These are phyloP conservation scores for Ochlodes sylvanus DNA, from an alignment of 2,888 invertebrate genomes.

Conservation along the genomic window DNA sequence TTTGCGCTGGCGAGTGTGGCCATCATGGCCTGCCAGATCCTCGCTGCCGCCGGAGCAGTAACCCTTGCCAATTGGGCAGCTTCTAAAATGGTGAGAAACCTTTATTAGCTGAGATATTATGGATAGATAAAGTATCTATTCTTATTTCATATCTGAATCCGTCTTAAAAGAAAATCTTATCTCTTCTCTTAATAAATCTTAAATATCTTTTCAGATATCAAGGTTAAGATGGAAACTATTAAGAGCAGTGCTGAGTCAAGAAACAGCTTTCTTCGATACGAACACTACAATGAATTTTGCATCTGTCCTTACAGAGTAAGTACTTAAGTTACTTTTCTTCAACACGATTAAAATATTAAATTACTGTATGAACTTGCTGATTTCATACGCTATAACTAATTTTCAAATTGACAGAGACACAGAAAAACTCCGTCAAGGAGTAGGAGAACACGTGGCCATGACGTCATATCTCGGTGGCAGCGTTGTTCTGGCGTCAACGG, in stretches of 20 bases:
- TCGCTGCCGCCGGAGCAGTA: constrained; percentile 81
- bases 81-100: constrained; percentile 66
- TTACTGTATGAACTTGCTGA: no score
- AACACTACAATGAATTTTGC: constrained; percentile 88
- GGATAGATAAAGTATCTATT: no score
- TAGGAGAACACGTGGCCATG: constrained; percentile 92
- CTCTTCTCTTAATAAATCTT: not conserved
- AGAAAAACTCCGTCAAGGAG: constrained; percentile 91
- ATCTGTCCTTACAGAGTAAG: constrained; percentile 89
- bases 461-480: constrained; percentile 89
- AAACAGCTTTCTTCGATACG: constrained; percentile 90
- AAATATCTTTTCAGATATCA: constrained; percentile 68
- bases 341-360: no score
- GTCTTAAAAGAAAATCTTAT: no score
- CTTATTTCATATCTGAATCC: no score
- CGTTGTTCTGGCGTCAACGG: constrained; percentile 87
- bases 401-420: constrained; percentile 84
- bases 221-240: constrained; percentile 86
- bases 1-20: constrained; percentile 79
- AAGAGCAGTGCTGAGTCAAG: constrained; percentile 88
- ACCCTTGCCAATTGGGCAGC: constrained; percentile 84
- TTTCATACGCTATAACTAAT: not conserved
- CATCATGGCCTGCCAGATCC: constrained; percentile 78
- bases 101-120: no score
- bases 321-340: constrained; percentile 42